Percentiles rank a stretch among this genome's conserved stretches.
These are phyloP conservation scores for Atopsyche davidsoni DNA, from an alignment of 1,140 invertebrate species.

Conservation along the genomic window DNA sequence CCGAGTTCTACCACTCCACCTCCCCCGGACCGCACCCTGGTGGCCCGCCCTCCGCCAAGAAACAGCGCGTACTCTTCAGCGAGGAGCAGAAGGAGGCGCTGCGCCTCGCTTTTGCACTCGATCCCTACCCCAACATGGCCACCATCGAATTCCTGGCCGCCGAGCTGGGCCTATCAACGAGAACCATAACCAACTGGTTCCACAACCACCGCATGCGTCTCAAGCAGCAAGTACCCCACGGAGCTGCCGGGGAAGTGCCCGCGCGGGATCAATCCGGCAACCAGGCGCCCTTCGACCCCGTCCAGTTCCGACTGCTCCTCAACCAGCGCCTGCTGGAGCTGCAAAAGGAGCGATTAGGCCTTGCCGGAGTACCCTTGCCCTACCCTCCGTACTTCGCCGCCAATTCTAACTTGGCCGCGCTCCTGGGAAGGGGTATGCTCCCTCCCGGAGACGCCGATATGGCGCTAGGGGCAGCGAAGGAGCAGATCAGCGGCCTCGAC, in stretches of 20 bases:
- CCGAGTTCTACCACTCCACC: constrained; percentile 83
- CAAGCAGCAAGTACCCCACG: constrained; percentile 82
- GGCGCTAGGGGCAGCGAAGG: constrained; percentile 57
- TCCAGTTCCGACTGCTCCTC: constrained; percentile 80
- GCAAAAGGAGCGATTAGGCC: constrained; percentile 72
- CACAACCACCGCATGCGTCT: constrained; percentile 98
- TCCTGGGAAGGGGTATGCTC: constrained; percentile 58
- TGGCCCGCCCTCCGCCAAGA: constrained; percentile 74
- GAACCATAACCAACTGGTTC: constrained; percentile 99
- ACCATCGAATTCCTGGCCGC: constrained; percentile 92
- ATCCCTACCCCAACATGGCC: constrained; percentile 92
- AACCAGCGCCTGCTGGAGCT: constrained; percentile 82
- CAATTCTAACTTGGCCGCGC: constrained; percentile 64
- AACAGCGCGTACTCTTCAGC: constrained; percentile 90
- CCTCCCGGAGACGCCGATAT: constrained; percentile 49
- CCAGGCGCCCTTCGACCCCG: constrained; percentile 74
- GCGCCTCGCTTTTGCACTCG: constrained; percentile 85
- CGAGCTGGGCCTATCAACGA: constrained; percentile 84
- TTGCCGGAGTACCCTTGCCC: constrained; percentile 64
- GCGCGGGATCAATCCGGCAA: constrained; percentile 57
- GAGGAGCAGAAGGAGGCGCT: constrained; percentile 98
- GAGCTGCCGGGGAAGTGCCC: constrained; percentile 60
- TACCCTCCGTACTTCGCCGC: constrained; percentile 70
- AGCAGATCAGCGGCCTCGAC: constrained; percentile 72
- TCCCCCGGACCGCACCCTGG: constrained; percentile 60